Evolutionary conservation across 1,140 invertebrate species (phyloP).

Genomic region (Mactra quadrangularis): DNA sequence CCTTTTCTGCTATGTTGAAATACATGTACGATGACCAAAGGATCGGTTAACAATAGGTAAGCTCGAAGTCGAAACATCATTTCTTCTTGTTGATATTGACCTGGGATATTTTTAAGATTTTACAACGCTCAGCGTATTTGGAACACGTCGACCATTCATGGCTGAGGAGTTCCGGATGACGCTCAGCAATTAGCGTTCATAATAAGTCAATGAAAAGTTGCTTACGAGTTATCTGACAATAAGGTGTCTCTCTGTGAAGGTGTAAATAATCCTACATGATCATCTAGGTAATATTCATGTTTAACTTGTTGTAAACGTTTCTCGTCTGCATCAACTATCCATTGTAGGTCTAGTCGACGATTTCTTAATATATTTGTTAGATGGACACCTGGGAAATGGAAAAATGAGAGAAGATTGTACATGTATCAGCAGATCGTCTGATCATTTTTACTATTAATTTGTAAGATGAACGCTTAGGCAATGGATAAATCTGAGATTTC

Average conservation of each 20-base stretch:
- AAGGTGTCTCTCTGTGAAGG: constrained; percentile 34
- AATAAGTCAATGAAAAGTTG: too few species aligned
- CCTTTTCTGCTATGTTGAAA: too few species aligned
- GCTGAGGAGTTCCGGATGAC: too few species aligned
- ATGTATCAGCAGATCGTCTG: not conserved
- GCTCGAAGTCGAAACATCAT: too few species aligned
- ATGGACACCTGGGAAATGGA: constrained; percentile 47
- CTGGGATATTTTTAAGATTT: too few species aligned
- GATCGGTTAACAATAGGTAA: too few species aligned
- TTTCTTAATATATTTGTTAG: constrained; percentile 61
- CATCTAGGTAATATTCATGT: constrained; percentile 32
- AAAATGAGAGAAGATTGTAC: not conserved
- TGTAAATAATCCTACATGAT: constrained; percentile 45
- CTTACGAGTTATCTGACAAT: constrained; percentile 55
- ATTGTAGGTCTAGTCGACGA: constrained; percentile 51
- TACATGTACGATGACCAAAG: too few species aligned
- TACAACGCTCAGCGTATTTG: too few species aligned
- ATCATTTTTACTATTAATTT: not conserved
- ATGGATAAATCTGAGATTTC: not conserved
- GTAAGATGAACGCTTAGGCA: too few species aligned
- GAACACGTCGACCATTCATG: too few species aligned
- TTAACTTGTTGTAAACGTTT: not conserved
- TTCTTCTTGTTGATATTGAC: too few species aligned
- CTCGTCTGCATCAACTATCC: constrained; percentile 64
- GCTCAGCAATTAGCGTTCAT: too few species aligned